Evolutionary conservation across 2,113 vertebrate genomes (phyloP).

Genomic region (Pelecanoides urinatrix): DNA sequence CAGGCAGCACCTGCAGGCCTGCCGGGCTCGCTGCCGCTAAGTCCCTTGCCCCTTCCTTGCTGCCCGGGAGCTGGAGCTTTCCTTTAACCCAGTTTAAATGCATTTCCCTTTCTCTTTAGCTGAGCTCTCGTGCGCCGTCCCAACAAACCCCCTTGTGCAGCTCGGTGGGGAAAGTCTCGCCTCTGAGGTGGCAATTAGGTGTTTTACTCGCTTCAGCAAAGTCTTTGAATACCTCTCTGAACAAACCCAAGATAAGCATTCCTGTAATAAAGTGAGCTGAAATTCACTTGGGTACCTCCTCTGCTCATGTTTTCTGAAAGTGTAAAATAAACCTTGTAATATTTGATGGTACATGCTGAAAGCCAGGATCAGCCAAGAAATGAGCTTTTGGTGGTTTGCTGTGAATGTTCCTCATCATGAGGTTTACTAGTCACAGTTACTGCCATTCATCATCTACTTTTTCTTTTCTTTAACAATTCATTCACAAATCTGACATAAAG

Average conservation of each 20-base stretch:
- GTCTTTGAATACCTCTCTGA: not conserved
- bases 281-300: not conserved
- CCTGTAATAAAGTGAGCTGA: not conserved
- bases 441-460: not conserved
- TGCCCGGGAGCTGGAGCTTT: not conserved
- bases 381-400: not conserved
- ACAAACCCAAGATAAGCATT: not conserved
- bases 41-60: not conserved
- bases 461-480: not conserved
- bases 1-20: accelerated
- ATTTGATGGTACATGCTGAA: accelerated
- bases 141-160: not conserved
- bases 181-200: not conserved
- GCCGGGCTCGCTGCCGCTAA: accelerated
- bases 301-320: not conserved
- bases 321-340: not conserved
- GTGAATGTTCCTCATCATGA: not conserved
- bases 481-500: not conserved
- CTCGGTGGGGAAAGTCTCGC: not conserved
- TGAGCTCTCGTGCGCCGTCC: accelerated
- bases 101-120: not conserved
- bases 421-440: not conserved
- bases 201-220: not conserved
- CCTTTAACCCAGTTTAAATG: not conserved
- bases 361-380: not conserved